These are phyloP conservation scores for Bactericera cockerelli DNA, from an alignment of 1,140 invertebrate species.

Conservation along the genomic window DNA sequence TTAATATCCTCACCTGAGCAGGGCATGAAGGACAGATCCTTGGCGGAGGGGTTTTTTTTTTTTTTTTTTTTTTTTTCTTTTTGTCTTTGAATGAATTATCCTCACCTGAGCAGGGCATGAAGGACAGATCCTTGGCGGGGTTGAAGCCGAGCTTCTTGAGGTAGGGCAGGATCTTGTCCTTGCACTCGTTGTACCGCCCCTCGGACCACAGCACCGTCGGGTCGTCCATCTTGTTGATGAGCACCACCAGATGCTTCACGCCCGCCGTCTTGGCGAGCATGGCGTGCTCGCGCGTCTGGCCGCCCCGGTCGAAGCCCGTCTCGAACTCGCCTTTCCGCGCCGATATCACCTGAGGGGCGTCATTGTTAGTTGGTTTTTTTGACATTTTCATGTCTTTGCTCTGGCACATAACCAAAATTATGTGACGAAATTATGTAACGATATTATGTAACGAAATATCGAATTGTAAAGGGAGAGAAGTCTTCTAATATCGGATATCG, in stretches of 20 bases:
- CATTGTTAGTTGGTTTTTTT: too few species aligned
- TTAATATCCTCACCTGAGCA: too few species aligned
- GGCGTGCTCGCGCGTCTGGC: conserved; percentile 97
- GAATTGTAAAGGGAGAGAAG: too few species aligned
- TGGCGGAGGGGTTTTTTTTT: too few species aligned
- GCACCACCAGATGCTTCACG: conserved; percentile 92
- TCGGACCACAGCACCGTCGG: conserved; percentile 97
- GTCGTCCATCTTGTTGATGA: conserved; percentile 99
- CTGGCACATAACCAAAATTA: too few species aligned
- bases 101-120: conserved; percentile 95
- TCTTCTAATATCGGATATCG: too few species aligned
- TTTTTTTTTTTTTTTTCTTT: too few species aligned
- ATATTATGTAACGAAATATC: too few species aligned
- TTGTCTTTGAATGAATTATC: too few species aligned
- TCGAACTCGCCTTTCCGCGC: conserved; percentile 99
- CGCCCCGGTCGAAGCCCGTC: conserved; percentile 98
- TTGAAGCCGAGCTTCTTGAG: conserved; percentile 95
- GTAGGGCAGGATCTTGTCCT: conserved; percentile 74
- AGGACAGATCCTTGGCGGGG: conserved; percentile 90
- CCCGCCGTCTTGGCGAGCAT: conserved; percentile 99
- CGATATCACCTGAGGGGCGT: conserved; percentile 77
- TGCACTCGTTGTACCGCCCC: conserved; percentile 51
- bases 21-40: too few species aligned
- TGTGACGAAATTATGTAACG: too few species aligned
- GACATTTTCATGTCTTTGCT: too few species aligned